Evolutionary conservation across 2,888 invertebrate genomes (phyloP).

Genomic region (Trisateles emortualis): DNA sequence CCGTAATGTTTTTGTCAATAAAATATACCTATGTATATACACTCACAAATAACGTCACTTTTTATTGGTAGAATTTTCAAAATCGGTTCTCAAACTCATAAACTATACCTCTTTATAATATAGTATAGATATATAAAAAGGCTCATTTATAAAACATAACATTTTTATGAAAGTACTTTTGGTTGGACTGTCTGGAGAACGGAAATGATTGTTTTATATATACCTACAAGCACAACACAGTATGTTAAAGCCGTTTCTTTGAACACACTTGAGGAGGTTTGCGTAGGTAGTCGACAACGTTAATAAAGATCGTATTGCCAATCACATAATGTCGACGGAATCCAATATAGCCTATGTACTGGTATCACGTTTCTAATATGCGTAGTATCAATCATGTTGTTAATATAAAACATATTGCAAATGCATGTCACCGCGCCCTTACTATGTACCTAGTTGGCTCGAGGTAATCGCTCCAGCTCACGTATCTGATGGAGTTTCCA

Average conservation of each 20-base stretch:
- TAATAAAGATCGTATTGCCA: conserved; percentile 2
- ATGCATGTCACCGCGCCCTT: conserved; percentile 50
- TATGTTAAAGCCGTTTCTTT: not conserved
- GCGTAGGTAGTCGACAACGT: not conserved
- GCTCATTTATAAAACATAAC: too few relatives aligned
- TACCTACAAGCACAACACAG: too few relatives aligned
- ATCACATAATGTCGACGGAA: not conserved
- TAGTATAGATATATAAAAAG: too few relatives aligned
- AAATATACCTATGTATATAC: too few relatives aligned
- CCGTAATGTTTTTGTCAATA: too few relatives aligned
- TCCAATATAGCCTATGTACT: not conserved
- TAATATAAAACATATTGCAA: conserved; percentile 50
- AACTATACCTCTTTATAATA: too few relatives aligned
- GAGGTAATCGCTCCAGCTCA: conserved; percentile 79
- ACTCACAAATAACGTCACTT: too few relatives aligned
- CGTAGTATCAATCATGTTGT: conserved; percentile 12
- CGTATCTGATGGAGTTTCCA: conserved; percentile 84
- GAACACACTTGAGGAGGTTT: not conserved
- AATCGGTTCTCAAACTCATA: too few relatives aligned
- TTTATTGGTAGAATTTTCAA: too few relatives aligned
- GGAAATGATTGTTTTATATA: too few relatives aligned
- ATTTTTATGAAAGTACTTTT: too few relatives aligned
- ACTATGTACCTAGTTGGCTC: conserved; percentile 46
- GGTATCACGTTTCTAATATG: conserved; percentile 8
- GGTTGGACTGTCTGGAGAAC: too few relatives aligned